Evolutionary conservation across 2,797 vertebrate species (phyloP).

Genomic region (Helicolenus hilgendorfi): DNA sequence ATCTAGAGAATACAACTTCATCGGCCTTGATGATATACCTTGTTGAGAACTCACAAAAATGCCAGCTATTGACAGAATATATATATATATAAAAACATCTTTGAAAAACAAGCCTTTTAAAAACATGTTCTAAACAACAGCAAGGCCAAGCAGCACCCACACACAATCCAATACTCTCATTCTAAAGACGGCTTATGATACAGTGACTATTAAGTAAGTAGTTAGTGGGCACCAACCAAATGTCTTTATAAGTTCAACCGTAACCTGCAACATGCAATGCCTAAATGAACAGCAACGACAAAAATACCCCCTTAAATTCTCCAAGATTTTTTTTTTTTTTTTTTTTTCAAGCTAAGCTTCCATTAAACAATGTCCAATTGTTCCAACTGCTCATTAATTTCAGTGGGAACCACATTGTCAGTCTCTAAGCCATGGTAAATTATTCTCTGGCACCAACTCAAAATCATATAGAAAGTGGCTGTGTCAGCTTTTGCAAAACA

Average conservation of each 20-base stretch:
- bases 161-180: neutral
- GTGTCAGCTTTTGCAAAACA: conserved; percentile 38
- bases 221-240: neutral
- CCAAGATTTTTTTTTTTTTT: neutral
- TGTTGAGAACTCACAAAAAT: neutral
- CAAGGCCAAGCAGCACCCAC: neutral
- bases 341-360: neutral
- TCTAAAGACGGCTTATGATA: neutral
- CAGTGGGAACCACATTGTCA: conserved; percentile 39
- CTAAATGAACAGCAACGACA: neutral
- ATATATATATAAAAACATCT: neutral
- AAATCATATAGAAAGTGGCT: conserved; percentile 50
- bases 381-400: conserved; percentile 62
- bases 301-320: neutral
- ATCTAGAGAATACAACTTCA: neutral
- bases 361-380: conserved; percentile 65
- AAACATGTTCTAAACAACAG: neutral
- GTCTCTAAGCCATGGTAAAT: conserved; percentile 61
- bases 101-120: neutral
- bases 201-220: neutral
- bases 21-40: neutral
- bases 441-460: conserved; percentile 53
- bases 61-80: neutral
- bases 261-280: neutral
- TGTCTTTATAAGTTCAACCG: neutral